A percentile compares a stretch with the other conserved stretches of the same genome.
Evolutionary conservation across 23 tunicate species (phyloP).

Genomic region (Corella eumyota): DNA sequence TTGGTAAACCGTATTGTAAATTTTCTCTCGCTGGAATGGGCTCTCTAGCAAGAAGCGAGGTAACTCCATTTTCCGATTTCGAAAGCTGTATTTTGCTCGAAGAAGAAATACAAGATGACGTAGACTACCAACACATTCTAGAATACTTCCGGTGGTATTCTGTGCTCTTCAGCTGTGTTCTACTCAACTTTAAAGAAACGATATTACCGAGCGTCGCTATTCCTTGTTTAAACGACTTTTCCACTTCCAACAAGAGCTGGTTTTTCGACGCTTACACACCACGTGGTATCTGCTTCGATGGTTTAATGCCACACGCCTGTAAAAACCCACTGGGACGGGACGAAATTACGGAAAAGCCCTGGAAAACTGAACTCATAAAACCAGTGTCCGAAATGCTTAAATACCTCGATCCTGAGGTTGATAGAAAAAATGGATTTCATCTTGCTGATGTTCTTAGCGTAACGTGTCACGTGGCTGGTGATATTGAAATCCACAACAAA

Average conservation of each 20-base stretch:
- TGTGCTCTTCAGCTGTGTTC: constrained; percentile 20
- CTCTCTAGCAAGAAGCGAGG: constrained; percentile 28
- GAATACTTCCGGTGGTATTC: constrained; percentile 59
- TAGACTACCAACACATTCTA: constrained; percentile 6
- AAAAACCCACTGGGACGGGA: constrained; percentile 48
- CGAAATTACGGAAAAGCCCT: constrained; percentile 9
- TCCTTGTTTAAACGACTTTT: constrained; percentile 16
- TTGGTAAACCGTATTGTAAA: constrained; percentile 40
- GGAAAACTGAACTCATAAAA: constrained; percentile 34
- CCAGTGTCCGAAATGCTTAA: constrained; percentile 30
- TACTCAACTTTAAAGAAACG: constrained; percentile 30
- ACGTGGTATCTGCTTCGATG: constrained; percentile 32
- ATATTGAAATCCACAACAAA: background rate
- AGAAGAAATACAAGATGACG: constrained; percentile 12
- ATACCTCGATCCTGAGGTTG: constrained; percentile 7
- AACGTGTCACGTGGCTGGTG: constrained; percentile 32
- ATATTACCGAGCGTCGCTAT: constrained; percentile 6
- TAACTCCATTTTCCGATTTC: constrained; percentile 41
- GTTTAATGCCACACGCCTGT: constrained; percentile 29
- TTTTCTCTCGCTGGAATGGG: constrained; percentile 36
- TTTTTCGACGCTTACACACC: constrained; percentile 39
- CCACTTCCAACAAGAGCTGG: constrained; percentile 7
- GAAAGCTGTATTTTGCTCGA: constrained; percentile 28
- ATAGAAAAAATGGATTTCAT: constrained; percentile 18
- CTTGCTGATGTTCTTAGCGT: constrained; percentile 23